Base-by-base conservation (phyloP, 30 jellyfish, hydroid and myxozoan species). In the Pelagia noctiluca region DNA sequence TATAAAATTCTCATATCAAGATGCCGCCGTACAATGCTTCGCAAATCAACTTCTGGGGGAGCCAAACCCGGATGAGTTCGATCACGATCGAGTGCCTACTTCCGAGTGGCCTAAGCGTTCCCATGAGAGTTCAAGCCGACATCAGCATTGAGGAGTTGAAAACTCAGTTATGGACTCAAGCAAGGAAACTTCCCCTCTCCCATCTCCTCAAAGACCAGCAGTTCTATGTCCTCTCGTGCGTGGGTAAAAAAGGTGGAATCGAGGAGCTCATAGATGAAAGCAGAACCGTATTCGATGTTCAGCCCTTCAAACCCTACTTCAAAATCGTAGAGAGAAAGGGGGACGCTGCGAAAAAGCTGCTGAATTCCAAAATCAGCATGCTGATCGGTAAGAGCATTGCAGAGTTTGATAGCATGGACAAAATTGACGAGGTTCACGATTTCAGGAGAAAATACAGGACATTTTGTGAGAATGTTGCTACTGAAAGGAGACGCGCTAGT, bases 251-350 rank as follows among this genome's bases (percentile, higher is more conserved):
- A 23, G 96, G 96, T 47, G 91, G 95, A 13, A 21, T 67, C 22
- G 98, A 93, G 47, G 98, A 87, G 48, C 73, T 93, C 18, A 77
- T 93, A 10, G 98, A 93, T 50, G 97, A 93, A 35, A 88, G 82
- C 23, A 65, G 85, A 37, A 66, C 98, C 1, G 67, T 93, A 21
- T 87, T 62, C 50, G 98, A 93, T 69, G 96, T 86, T 18, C 88
- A 88, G 84, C 98, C 98, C 1, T 76, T 93, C 66, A 76, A 90
- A 73, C 98, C 98, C 36, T 93, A 93, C 53, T 68, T 93, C 63
- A 93, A 93, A 70, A 83, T 93, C 60, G 96, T 74, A 25, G 94
- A 82, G 32, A 88, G 83, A 75, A 95, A 93, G 47, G 98, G 98
- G 1, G 91, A 93, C 52, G 98, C 87, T 37, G 83, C 87, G 0